Conservation (phyloP, 2,797 vertebrate species). For the Leptoclinus maculatus region DNA sequence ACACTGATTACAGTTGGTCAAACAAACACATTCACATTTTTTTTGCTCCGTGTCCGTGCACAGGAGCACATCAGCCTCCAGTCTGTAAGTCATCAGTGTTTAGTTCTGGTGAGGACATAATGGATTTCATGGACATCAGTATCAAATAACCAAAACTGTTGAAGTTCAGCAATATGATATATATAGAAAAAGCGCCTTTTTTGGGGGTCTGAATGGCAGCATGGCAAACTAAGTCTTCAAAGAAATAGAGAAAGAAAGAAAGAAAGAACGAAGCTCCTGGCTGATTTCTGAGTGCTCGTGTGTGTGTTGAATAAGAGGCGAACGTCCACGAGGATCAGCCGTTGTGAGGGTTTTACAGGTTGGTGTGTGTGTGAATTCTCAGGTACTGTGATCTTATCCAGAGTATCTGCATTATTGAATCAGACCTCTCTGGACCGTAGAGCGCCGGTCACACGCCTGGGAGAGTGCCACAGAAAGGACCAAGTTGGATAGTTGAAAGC, state of each 20-base stretch:
- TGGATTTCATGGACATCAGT: slow-evolving; percentile 28
- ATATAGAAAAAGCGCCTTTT: slow-evolving; percentile 27
- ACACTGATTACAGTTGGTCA: slow-evolving; percentile 54
- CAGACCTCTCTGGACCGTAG: background rate
- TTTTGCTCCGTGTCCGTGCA: slow-evolving; percentile 26
- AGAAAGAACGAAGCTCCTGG: background rate
- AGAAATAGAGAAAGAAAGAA: background rate
- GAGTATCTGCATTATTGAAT: background rate
- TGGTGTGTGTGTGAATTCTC: background rate
- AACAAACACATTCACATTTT: slow-evolving; percentile 45
- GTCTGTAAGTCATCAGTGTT: background rate
- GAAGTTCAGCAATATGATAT: slow-evolving; percentile 7
- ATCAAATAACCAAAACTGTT: slow-evolving; percentile 36
- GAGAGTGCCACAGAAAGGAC: background rate
- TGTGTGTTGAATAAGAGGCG: background rate
- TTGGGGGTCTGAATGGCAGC: slow-evolving; percentile 2
- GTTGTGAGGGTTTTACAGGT: background rate
- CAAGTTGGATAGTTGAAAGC: background rate
- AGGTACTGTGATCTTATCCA: background rate
- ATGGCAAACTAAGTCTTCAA: background rate
- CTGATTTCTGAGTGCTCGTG: background rate
- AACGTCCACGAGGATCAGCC: background rate
- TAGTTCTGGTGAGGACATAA: slow-evolving; percentile 9
- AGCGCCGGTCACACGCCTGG: background rate
- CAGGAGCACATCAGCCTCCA: slow-evolving; percentile 27